phyloP scores from a whole-genome alignment of 2,888 invertebrate genomes.

The Nemotelus pantherinus region DNA sequence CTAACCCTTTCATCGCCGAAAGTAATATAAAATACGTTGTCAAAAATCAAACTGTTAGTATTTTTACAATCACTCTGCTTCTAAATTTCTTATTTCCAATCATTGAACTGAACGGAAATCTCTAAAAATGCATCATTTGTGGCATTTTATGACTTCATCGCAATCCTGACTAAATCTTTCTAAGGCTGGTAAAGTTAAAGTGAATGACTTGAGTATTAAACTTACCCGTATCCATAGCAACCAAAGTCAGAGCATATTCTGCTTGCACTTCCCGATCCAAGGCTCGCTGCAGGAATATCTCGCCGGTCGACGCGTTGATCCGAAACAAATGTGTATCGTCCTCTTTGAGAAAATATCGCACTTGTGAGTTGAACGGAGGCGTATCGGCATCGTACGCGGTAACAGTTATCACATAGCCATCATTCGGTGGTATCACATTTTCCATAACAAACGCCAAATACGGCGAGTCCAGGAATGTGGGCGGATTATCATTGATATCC shows the following conservation, averaged over 20 bases:
- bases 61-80: too few species aligned
- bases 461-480: conserved; percentile 93
- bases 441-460: conserved; percentile 94
- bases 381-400: conserved; percentile 92
- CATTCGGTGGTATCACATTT: conserved; percentile 83
- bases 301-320: conserved; percentile 91
- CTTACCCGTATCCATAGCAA: conserved; percentile 94
- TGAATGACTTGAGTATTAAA: too few species aligned
- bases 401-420: conserved; percentile 83
- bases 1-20: too few species aligned
- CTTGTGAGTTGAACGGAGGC: conserved; percentile 87
- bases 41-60: too few species aligned
- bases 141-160: too few species aligned
- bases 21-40: too few species aligned
- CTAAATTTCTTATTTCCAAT: too few species aligned
- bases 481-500: conserved; percentile 94
- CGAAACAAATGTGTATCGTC: conserved; percentile 91
- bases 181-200: too few species aligned
- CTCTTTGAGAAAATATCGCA: conserved; percentile 92
- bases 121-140: too few species aligned
- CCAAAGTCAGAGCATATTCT: conserved; percentile 85
- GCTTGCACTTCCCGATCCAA: conserved; percentile 86
- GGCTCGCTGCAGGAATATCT: conserved; percentile 83
- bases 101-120: too few species aligned
- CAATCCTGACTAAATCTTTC: too few species aligned